Evolutionary conservation across 2,888 invertebrate genomes (phyloP), one percentile per base, ranked within the genome.

Genomic region (Aricia artaxerxes): DNA sequence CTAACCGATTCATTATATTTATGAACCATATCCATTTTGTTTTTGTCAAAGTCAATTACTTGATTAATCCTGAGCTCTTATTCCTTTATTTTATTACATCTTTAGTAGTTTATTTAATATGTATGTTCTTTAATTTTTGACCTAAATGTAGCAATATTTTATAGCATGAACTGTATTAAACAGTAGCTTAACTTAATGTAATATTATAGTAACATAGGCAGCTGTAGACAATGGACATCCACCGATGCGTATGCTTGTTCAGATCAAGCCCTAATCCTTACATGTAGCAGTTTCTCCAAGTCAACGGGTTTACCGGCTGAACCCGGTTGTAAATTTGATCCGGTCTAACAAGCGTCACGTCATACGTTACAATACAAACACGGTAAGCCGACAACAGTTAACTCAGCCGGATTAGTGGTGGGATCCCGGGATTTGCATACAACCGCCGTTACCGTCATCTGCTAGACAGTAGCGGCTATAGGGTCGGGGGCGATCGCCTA

Each of bases 301-400:
- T 69, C 69, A 69, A 69, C 69, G 69, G 69, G 69, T 69, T 69
- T 69, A 73, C 73, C 73, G 73, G 73, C 53, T 49, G 76, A 31
- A 75, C 75, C 53, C 76, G 76, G 38, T 76, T 76, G 49, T 76
- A 76, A 76, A 76, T 76, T 76, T 76, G 76, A 76, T 76, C 76
- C 76, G 57, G 76, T 53, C 53, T 76, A 53, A 53, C 49, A 76
- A 35, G 73, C 49, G 76, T 76, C 76, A 76, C 49, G 35, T 76
- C 82, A 82, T 84, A 83, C 82, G 84, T 85, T 82, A 83, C 80
- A 81, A 85, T 84, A 84, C 87, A 87, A 86, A 87, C 87, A 84
- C 87, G 84, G 89, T 90, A 91, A 90, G 89, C 91, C 87, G 89
- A 90, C 90, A 90, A 85, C 86, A 84, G 83, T 84, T 82, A 85